These are phyloP conservation scores for Tubulanus polymorphus DNA, from an alignment of 2,888 invertebrate species.

Conservation along the genomic window DNA sequence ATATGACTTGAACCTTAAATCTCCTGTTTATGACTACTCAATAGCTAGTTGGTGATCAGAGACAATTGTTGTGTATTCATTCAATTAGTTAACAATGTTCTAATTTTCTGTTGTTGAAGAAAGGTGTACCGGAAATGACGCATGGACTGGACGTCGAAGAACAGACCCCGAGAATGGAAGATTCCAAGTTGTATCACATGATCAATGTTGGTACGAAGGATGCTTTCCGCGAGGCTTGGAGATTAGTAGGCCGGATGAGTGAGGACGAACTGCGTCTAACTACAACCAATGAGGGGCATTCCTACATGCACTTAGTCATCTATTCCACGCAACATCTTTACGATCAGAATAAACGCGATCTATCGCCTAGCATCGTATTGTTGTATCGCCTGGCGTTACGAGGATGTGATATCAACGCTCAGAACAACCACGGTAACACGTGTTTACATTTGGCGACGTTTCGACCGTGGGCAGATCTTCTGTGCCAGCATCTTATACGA, in stretches of 20 bases:
- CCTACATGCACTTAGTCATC: slow-evolving; percentile 12
- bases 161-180: too few species aligned
- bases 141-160: too few species aligned
- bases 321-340: slow-evolving; percentile 1
- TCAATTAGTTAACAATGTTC: too few species aligned
- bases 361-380: slow-evolving; percentile 18
- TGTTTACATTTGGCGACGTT: slow-evolving; percentile 30
- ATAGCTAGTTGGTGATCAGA: too few species aligned
- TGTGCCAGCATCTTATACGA: slow-evolving; percentile 27
- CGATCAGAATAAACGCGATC: slow-evolving; percentile 9
- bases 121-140: too few species aligned
- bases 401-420: slow-evolving; percentile 27
- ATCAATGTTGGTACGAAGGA: neutral
- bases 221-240: neutral
- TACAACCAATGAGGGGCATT: neutral
- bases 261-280: neutral
- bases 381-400: slow-evolving; percentile 24
- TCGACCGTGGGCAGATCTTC: slow-evolving; percentile 21
- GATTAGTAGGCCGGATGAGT: neutral
- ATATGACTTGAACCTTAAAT: too few species aligned
- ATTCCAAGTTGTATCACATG: neutral
- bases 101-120: too few species aligned
- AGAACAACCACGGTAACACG: slow-evolving; percentile 30
- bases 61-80: too few species aligned
- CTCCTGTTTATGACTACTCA: too few species aligned